Evolutionary conservation across 2,888 invertebrate species (phyloP), one percentile per base, ranked within the genome.

Genomic region (Heteromyza rotundicornis): DNA sequence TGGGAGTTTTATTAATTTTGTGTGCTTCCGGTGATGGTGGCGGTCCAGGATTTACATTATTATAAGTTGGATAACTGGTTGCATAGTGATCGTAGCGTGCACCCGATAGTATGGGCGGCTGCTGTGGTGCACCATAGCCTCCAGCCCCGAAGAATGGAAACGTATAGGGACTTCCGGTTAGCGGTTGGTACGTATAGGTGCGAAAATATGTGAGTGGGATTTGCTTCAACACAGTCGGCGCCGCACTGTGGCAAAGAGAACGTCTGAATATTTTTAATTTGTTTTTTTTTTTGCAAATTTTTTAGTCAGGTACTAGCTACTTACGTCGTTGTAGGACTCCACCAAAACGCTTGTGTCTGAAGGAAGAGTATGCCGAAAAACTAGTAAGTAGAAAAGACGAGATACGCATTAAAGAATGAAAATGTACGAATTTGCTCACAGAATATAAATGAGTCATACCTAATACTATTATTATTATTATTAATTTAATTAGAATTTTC

Each of bases 201-300:
- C 82, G 81, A 60, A 82, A 82, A 58, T 82, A 82, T 36, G 81
- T 81, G 27, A 82, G 71, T 2, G 82, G 82, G 0, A 82, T 80
- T 66, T 82, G 80, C 32, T 80, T 81, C 49, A 82, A 62, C 22
- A 75, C 23, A 24, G 68, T 65, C 5, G 79, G 69, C 5, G 70
- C 61, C 68, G 74, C 78, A 3, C 80, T 79, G 58, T 2, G 64
- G 58, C 24, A 49, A 56, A 14, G 2, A 17, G 16, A 32, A 50
- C 8, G 5, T 19, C 19, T 52, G 2, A 22, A 16, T 2, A 14
- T 35, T 32, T 27, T 32, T 20, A 12, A 53, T 3, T 27, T 53
- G 17, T 5, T 10, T 27, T 27, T 53, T 24, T 24, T 32, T n/a
- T n/a, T n/a, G 7, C n/a, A 27, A 27, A 27, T 7, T 49, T 8